Evolutionary conservation across 2,113 vertebrate species (phyloP), one percentile per base, ranked within the genome.

Genomic region (Oceanites oceanicus): DNA sequence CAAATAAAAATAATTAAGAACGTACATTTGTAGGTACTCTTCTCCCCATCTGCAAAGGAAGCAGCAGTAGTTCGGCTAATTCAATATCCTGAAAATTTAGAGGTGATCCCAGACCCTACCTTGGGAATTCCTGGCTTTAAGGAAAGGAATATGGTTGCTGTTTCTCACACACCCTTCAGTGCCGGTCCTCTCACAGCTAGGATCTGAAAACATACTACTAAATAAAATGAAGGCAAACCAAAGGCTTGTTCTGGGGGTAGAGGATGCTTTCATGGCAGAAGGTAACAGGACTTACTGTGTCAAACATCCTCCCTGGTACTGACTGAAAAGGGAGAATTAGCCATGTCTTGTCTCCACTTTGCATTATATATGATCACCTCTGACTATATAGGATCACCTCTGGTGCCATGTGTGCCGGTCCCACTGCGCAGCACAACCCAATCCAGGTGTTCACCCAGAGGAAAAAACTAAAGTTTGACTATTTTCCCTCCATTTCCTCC

Each of bases 391-490:
- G 52, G 58, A 86, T 76, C 85, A 40, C 50, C 52, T 15, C 70
- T 45, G 40, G 38, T 56, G 79, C 55, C 0, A 0, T 4, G 59
- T 21, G 74, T 50, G 74, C 68, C 0, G 0, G 27, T 67, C 78
- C 88, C 0, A 0, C 83, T 27, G 30, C 13, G 78, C 62, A 40
- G 70, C 67, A 32, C n/a, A 17, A 45, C 1, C 3, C 58, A 40
- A 19, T 19, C 86, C 73, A 90, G 86, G 83, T 85, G 88, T 21
- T 85, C 76, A 75, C 34, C 7, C 88, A 94, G n/a, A 73, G 74
- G 49, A n/a, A 82, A 68, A 52, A 55, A 71, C 2, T 17, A 21
- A 80, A 84, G 52, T 77, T 62, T 58, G 47, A 68, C 75, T 79
- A 9, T 65, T 71, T 89, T 36, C 32, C 59, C 55, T 55, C 79